phyloP scores from a whole-genome alignment of 2,888 invertebrate species.

The Vanessa cardui region DNA sequence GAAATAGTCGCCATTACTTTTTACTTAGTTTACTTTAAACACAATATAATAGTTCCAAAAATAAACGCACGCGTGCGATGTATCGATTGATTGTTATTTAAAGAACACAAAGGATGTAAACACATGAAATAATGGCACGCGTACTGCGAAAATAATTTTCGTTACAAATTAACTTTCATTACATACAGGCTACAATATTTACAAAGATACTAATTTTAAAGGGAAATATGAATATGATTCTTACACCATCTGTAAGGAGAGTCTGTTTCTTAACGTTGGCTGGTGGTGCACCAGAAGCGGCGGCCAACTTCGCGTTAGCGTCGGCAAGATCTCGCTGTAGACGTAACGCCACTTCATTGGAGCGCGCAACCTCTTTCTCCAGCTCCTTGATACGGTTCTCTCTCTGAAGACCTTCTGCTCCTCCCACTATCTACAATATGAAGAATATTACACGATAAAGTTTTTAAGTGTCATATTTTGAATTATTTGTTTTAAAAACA shows the following conservation, averaged over 20 bases:
- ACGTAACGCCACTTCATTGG: constrained; percentile 87
- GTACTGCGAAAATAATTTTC: background rate
- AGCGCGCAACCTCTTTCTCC: constrained; percentile 92
- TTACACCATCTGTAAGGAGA: constrained; percentile 84
- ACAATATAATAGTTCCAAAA: too few species aligned
- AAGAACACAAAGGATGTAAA: too few species aligned
- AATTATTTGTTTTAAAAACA: too few species aligned
- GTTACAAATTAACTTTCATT: too few species aligned
- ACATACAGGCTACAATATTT: background rate
- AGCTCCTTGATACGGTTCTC: constrained; percentile 89
- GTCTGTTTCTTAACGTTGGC: constrained; percentile 82
- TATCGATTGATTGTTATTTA: too few species aligned
- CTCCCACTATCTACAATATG: constrained; percentile 75
- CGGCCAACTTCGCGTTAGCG: constrained; percentile 82
- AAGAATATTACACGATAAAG: background rate
- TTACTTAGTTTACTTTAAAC: too few species aligned
- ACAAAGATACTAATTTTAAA: background rate
- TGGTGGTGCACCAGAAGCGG: constrained; percentile 63
- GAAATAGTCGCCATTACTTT: background rate
- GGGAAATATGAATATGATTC: constrained; percentile 21
- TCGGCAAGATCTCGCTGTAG: constrained; percentile 88
- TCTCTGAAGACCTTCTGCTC: constrained; percentile 84
- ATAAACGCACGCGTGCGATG: too few species aligned
- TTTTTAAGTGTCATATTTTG: background rate
- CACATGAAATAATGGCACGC: too few species aligned